A percentile compares a stretch with the other conserved stretches of the same genome.
phyloP scores from a whole-genome alignment of 2,113 vertebrate species.

The Ibidorhyncha struthersii region DNA sequence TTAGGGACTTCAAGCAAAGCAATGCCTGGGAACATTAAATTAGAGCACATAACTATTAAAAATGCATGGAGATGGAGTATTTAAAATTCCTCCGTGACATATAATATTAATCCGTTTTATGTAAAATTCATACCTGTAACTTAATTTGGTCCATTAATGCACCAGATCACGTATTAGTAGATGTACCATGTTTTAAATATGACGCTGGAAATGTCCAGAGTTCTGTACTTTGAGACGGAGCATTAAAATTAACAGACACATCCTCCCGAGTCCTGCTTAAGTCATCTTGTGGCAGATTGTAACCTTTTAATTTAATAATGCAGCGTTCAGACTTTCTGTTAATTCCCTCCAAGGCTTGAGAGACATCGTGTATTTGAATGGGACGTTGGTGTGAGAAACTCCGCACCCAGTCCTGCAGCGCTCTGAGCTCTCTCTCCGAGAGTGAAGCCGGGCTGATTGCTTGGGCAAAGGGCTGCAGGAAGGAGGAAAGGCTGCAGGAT shows the following conservation, averaged over 20 bases:
- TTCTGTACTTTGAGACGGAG: constrained; percentile 34
- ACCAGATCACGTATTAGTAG: constrained; percentile 63
- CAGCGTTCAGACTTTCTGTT: constrained; percentile 26
- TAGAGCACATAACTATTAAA: constrained; percentile 73
- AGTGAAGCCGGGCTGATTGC: background rate
- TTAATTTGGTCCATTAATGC: constrained; percentile 75
- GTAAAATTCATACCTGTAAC: constrained; percentile 82
- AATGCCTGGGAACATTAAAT: constrained; percentile 63
- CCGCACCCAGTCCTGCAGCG: fast-evolving
- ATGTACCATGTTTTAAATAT: constrained; percentile 65
- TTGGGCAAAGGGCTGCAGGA: background rate
- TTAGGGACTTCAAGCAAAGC: constrained; percentile 35
- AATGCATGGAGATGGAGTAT: constrained; percentile 72
- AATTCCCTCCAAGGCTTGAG: background rate
- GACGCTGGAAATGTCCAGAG: constrained; percentile 45
- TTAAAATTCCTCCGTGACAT: constrained; percentile 77
- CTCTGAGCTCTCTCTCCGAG: background rate
- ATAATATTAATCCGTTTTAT: constrained; percentile 79
- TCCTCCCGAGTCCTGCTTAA: constrained; percentile 28
- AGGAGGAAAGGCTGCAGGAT: constrained; percentile 27
- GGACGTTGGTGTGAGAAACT: background rate
- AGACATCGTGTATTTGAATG: background rate
- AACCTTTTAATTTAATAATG: constrained; percentile 67
- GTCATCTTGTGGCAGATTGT: constrained; percentile 31
- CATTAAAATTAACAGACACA: constrained; percentile 68